Conservation (phyloP, 1,140 invertebrate genomes). For the Manduca sexta region DNA sequence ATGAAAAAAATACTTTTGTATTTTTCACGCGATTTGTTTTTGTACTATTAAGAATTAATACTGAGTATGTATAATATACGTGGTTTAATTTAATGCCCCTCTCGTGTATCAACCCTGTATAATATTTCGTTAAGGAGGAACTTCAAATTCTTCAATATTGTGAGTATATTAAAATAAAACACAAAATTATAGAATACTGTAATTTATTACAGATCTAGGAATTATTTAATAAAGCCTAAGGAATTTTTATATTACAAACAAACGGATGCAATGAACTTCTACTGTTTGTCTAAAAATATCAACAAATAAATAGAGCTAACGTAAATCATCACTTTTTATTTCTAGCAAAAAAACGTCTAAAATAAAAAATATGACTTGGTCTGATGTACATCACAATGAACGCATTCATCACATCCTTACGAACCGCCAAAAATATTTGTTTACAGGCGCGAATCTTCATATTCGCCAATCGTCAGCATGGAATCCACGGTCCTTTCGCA, state of each 20-base stretch:
- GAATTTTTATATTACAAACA: constrained; percentile 24
- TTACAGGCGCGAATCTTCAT: background rate
- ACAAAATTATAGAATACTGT: constrained; percentile 59
- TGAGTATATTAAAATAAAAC: constrained; percentile 29
- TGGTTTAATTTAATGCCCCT: too few relatives aligned
- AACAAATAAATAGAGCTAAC: constrained; percentile 28
- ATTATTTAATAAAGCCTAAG: constrained; percentile 35
- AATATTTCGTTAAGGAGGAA: too few relatives aligned
- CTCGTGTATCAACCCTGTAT: too few relatives aligned
- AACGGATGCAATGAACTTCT: constrained; percentile 24
- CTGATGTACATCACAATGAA: constrained; percentile 19
- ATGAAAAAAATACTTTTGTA: too few relatives aligned
- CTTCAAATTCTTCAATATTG: too few relatives aligned
- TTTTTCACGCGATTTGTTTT: too few relatives aligned
- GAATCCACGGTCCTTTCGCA: too few relatives aligned
- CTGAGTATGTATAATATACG: too few relatives aligned
- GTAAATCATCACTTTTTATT: constrained; percentile 11
- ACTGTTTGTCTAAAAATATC: constrained; percentile 13
- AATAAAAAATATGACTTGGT: constrained; percentile 29
- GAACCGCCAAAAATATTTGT: background rate
- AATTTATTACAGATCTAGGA: constrained; percentile 68
- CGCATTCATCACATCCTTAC: constrained; percentile 14
- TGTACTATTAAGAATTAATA: too few relatives aligned
- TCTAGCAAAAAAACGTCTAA: constrained; percentile 11
- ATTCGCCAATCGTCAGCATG: too few relatives aligned